These are phyloP conservation scores for Gobio gobio DNA, from an alignment of 2,113 vertebrate genomes.

Conservation along the genomic window DNA sequence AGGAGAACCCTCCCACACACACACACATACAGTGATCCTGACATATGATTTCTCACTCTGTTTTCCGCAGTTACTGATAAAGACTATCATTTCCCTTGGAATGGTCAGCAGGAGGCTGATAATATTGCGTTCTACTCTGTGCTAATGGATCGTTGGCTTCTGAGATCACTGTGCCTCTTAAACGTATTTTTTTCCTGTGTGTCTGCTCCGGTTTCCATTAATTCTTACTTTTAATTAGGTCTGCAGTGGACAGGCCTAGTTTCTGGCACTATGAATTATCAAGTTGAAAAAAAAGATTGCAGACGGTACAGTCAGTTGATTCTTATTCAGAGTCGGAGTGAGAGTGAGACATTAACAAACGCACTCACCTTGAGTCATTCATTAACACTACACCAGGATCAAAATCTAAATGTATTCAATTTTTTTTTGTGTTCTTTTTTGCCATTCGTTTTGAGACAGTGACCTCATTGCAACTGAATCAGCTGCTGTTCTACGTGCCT, in stretches of 20 bases:
- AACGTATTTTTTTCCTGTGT: constrained; percentile 49
- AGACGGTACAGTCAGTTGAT: constrained; percentile 8
- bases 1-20: constrained; percentile 52
- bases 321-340: constrained; percentile 49
- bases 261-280: constrained; percentile 77
- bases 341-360: constrained; percentile 52
- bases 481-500: constrained; percentile 44
- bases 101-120: constrained; percentile 26
- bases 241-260: constrained; percentile 80
- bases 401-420: constrained; percentile 49
- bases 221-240: constrained; percentile 83
- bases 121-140: constrained; percentile 29
- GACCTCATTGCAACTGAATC: constrained; percentile 68
- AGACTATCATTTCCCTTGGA: constrained; percentile 27
- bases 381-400: constrained; percentile 33
- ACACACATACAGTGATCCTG: constrained; percentile 6
- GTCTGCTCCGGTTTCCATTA: constrained; percentile 71
- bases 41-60: constrained; percentile 10
- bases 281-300: constrained; percentile 67
- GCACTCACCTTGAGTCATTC: constrained; percentile 43
- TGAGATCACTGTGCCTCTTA: constrained; percentile 28
- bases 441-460: constrained; percentile 55
- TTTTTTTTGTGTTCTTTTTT: constrained; percentile 63
- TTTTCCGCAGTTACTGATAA: constrained; percentile 45
- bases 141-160: constrained; percentile 38